A percentile compares a stretch with the other conserved stretches of the same genome.
phyloP scores from a whole-genome alignment of 2,113 vertebrate species.

The Nanorana parkeri region DNA sequence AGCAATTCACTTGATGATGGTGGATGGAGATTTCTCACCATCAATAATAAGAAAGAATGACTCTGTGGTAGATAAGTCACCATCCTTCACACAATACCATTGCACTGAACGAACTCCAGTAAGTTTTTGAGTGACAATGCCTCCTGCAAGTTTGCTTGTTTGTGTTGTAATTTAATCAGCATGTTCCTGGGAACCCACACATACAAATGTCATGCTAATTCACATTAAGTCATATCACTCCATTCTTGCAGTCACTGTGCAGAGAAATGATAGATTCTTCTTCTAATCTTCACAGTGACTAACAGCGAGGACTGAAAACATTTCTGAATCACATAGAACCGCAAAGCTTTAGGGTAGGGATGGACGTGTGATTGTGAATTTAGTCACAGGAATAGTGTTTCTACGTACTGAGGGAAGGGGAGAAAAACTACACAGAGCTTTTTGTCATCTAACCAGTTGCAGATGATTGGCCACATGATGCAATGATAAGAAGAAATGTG shows the following conservation, averaged over 20 bases:
- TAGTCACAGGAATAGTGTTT: too few relatives aligned
- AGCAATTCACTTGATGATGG: too few relatives aligned
- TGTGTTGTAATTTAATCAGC: neutral
- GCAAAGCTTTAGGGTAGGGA: neutral
- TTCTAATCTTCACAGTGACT: neutral
- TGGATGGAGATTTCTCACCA: too few relatives aligned
- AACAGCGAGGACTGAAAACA: neutral
- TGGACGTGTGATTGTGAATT: neutral
- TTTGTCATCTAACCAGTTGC: too few relatives aligned
- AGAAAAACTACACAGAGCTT: too few relatives aligned
- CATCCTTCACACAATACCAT: too few relatives aligned
- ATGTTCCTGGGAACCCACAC: neutral
- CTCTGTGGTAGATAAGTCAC: too few relatives aligned
- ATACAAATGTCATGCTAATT: neutral
- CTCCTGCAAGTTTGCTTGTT: neutral
- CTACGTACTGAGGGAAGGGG: too few relatives aligned
- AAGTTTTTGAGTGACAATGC: neutral
- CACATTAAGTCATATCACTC: neutral
- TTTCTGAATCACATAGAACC: conserved; percentile 17
- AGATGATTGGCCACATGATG: too few relatives aligned
- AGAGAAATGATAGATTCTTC: neutral
- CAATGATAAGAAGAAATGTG: too few relatives aligned
- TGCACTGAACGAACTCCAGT: too few relatives aligned
- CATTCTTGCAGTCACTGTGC: neutral
- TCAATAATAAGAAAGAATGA: too few relatives aligned